Percentiles rank a stretch among this genome's conserved stretches.
These are phyloP conservation scores for Stenolophus ochropezus DNA, from an alignment of 2,888 invertebrate genomes.

Conservation along the genomic window DNA sequence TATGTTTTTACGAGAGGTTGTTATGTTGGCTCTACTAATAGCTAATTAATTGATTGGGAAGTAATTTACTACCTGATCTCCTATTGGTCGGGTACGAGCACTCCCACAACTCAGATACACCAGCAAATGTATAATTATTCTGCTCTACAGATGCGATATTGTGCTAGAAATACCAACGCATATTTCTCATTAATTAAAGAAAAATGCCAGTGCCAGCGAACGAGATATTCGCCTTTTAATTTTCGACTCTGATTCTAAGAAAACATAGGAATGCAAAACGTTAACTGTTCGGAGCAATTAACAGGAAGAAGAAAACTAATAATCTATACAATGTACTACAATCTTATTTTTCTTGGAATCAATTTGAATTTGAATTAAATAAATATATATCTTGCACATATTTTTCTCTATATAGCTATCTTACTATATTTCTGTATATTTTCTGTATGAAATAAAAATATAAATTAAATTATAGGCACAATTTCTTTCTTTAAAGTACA, in stretches of 20 bases:
- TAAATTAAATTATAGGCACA: too few relatives aligned
- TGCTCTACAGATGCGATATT: slow-evolving; percentile 13
- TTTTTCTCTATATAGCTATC: too few relatives aligned
- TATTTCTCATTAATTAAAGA: slow-evolving; percentile 29
- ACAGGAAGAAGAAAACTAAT: background rate
- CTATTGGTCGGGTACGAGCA: slow-evolving; percentile 36
- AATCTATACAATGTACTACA: background rate
- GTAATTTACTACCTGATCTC: slow-evolving; percentile 47
- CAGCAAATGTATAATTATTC: slow-evolving; percentile 31
- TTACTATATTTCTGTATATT: too few relatives aligned
- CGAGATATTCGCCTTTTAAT: background rate
- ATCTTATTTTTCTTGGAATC: background rate
- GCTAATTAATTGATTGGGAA: slow-evolving; percentile 58
- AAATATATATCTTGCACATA: too few relatives aligned
- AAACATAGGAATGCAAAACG: background rate
- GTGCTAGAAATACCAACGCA: slow-evolving; percentile 15
- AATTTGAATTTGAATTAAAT: background rate
- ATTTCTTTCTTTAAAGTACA: too few relatives aligned
- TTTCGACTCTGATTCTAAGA: background rate
- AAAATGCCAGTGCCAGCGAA: background rate
- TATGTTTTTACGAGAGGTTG: slow-evolving; percentile 57
- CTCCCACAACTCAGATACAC: slow-evolving; percentile 42
- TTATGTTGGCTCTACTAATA: slow-evolving; percentile 54
- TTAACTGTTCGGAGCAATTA: background rate
- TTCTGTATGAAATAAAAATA: too few relatives aligned